Conservation (phyloP, 2,888 invertebrate species). For the Choreutis nemorana region DNA sequence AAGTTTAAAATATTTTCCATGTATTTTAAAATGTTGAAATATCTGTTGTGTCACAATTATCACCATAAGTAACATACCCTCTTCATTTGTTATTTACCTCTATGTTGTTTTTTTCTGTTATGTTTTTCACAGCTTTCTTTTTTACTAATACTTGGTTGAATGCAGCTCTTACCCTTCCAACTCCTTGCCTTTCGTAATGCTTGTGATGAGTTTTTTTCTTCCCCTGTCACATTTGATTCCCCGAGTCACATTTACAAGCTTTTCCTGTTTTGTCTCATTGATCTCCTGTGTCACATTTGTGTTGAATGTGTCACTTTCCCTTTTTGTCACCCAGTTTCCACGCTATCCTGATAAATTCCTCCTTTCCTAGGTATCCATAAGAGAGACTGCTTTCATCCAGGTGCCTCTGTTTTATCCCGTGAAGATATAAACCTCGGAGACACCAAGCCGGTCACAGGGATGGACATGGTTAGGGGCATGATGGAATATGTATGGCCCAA, state of each 20-base stretch:
- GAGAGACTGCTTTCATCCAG: conserved; percentile 93
- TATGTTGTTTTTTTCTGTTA: conserved; percentile 4
- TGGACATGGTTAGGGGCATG: conserved; percentile 89
- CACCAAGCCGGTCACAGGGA: conserved; percentile 69
- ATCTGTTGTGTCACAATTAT: too few species aligned
- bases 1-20: too few species aligned
- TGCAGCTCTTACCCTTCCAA: conserved; percentile 46
- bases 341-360: conserved; percentile 22
- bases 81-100: too few species aligned
- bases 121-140: conserved; percentile 14
- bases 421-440: conserved; percentile 70
- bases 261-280: conserved; percentile 19
- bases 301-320: conserved; percentile 9
- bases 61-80: too few species aligned
- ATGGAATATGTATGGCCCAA: conserved; percentile 95
- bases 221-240: neutral
- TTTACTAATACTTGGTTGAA: conserved; percentile 58
- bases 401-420: conserved; percentile 73
- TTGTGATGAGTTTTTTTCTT: too few species aligned
- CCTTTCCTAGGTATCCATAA: conserved; percentile 62
- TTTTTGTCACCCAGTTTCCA: conserved; percentile 13
- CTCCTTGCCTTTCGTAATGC: too few species aligned
- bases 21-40: too few species aligned
- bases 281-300: conserved; percentile 1
- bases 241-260: neutral